phyloP scores from a whole-genome alignment of 2,797 vertebrate genomes.

The Crypturellus tataupa region DNA sequence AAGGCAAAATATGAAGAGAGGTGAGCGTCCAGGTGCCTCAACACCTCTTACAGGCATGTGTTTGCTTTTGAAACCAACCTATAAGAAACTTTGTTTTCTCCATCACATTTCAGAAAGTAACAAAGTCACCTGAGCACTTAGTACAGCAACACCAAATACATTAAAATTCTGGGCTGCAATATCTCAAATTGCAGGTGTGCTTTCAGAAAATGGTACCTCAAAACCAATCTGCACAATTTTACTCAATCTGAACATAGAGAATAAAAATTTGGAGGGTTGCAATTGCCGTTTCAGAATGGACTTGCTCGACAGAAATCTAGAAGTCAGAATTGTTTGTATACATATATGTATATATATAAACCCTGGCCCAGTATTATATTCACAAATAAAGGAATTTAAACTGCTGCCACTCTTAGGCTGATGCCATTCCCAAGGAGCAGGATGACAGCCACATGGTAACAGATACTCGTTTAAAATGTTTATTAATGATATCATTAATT shows the following conservation, averaged over 20 bases:
- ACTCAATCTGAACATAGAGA: not conserved
- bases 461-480: not conserved
- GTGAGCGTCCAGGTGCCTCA: not conserved
- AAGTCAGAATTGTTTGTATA: not conserved
- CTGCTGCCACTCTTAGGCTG: not conserved
- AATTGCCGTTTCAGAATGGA: not conserved
- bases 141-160: not conserved
- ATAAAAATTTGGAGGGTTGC: not conserved
- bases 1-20: not conserved
- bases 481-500: not conserved
- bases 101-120: not conserved
- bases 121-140: not conserved
- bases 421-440: not conserved
- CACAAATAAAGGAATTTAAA: not conserved
- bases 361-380: not conserved
- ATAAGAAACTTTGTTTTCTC: not conserved
- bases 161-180: not conserved
- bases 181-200: not conserved
- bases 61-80: not conserved
- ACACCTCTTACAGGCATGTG: rapidly evolving
- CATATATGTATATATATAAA: not conserved
- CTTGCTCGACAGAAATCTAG: not conserved
- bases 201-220: not conserved
- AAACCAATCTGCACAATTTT: not conserved
- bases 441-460: not conserved